A percentile compares a stretch with the other conserved stretches of the same genome.
Evolutionary conservation across 2,797 vertebrate species (phyloP).

Genomic region (Epinephelus malabaricus): DNA sequence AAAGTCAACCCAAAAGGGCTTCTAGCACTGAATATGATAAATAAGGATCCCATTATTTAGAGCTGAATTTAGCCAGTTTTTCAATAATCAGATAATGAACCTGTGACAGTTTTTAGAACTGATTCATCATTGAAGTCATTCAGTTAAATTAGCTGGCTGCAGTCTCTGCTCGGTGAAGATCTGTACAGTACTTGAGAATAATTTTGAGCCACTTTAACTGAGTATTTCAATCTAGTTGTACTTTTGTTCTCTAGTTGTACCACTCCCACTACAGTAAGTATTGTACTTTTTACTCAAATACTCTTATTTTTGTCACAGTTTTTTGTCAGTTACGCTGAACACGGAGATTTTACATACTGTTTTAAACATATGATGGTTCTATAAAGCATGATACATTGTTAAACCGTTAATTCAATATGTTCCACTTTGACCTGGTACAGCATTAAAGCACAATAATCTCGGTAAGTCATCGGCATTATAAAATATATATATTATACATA

Average conservation of each 20-base stretch:
- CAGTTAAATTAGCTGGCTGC: background rate
- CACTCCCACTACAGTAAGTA: too few relatives aligned
- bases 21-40: background rate
- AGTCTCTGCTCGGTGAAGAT: background rate
- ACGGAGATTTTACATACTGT: too few relatives aligned
- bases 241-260: too few relatives aligned
- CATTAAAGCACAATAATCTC: too few relatives aligned
- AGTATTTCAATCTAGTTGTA: background rate
- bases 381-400: background rate
- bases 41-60: too few relatives aligned
- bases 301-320: background rate
- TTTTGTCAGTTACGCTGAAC: background rate
- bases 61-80: background rate
- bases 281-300: too few relatives aligned
- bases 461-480: too few relatives aligned
- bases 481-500: too few relatives aligned
- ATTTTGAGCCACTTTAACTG: too few relatives aligned
- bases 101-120: background rate
- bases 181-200: too few relatives aligned
- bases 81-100: background rate
- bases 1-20: too few relatives aligned
- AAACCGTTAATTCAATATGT: background rate
- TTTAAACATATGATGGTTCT: background rate
- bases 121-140: background rate
- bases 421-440: background rate